A percentile compares a stretch with the other conserved stretches of the same genome.
These are phyloP conservation scores for Nephrotoma flavescens DNA, from an alignment of 2,888 invertebrate genomes.

Conservation along the genomic window DNA sequence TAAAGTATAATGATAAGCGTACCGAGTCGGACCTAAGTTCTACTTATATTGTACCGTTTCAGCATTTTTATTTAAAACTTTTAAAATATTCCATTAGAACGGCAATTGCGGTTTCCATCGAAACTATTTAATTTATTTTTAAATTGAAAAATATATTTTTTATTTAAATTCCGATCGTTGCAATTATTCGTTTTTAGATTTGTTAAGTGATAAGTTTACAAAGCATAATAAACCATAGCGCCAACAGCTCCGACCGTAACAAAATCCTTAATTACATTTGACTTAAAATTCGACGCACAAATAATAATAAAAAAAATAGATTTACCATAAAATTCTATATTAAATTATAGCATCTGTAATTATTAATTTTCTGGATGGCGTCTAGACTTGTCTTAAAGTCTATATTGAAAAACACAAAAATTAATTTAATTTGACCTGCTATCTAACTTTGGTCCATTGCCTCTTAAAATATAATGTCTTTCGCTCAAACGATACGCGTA, in stretches of 20 bases:
- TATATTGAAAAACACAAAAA: background rate
- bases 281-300: background rate
- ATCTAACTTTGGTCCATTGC: background rate
- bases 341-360: background rate
- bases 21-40: too few species aligned
- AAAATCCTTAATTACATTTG: background rate
- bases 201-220: too few species aligned
- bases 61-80: too few species aligned
- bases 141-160: too few species aligned
- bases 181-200: too few species aligned
- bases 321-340: background rate
- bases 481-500: background rate
- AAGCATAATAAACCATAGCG: background rate
- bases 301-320: background rate
- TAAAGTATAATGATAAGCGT: too few species aligned
- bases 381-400: background rate
- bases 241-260: background rate
- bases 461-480: background rate
- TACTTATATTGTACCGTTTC: too few species aligned
- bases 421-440: background rate
- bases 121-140: too few species aligned
- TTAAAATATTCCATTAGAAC: too few species aligned
- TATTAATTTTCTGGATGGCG: background rate
- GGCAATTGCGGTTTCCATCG: too few species aligned
- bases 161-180: too few species aligned